These are phyloP conservation scores for Aspiorhynchus laticeps DNA, from an alignment of 2,113 vertebrate genomes.

Conservation along the genomic window DNA sequence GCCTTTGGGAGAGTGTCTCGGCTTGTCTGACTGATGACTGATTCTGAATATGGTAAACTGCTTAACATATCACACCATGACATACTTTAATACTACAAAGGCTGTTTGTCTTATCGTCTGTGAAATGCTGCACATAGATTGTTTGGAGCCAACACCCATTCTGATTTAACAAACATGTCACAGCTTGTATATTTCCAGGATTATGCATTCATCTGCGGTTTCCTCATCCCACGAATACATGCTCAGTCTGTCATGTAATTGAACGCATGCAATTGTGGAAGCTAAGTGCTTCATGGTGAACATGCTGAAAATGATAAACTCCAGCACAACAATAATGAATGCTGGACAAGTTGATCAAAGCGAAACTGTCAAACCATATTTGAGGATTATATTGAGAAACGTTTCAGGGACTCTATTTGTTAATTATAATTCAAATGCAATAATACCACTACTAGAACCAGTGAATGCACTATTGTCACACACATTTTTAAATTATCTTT, in stretches of 20 bases:
- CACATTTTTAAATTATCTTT: not conserved
- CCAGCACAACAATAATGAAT: too few species aligned
- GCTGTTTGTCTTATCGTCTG: not conserved
- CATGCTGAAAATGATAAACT: not conserved
- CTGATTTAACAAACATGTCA: slow-evolving; percentile 34
- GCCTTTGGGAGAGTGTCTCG: not conserved
- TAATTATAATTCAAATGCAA: not conserved
- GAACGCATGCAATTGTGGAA: slow-evolving; percentile 10
- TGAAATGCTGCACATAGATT: not conserved
- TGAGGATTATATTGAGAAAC: not conserved
- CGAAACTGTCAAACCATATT: not conserved
- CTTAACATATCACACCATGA: not conserved
- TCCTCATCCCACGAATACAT: not conserved
- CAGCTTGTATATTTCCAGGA: not conserved
- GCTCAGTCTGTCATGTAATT: slow-evolving; percentile 12
- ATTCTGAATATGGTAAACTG: not conserved
- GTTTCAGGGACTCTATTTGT: not conserved
- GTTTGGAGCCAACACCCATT: slow-evolving; percentile 1
- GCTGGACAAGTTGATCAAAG: not conserved
- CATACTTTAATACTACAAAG: not conserved
- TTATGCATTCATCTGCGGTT: slow-evolving; percentile 22
- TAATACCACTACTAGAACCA: not conserved
- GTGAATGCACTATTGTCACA: not conserved
- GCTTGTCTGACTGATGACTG: not conserved
- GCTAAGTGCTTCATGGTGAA: not conserved